A percentile compares a stretch with the other conserved stretches of the same genome.
Evolutionary conservation across 1,140 invertebrate species (phyloP).

Genomic region (Cardiocondyla obscurior): DNA sequence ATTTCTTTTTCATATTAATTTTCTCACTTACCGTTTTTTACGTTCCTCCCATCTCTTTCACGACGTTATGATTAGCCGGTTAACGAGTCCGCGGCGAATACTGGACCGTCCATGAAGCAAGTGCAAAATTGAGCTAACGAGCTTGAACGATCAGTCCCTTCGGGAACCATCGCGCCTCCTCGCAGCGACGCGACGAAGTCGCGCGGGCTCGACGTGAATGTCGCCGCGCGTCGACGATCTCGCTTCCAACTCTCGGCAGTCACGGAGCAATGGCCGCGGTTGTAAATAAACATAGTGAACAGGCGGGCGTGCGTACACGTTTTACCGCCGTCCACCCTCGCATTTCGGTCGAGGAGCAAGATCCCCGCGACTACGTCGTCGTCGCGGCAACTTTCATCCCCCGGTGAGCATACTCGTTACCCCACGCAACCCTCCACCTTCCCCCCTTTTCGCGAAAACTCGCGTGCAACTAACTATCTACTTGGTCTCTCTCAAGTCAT

Average conservation of each 20-base stretch:
- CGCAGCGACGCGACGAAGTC: background rate
- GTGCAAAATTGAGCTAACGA: no score
- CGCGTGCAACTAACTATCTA: conserved; percentile 51
- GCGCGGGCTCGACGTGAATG: background rate
- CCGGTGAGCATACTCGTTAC: conserved; percentile 25
- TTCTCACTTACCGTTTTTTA: conserved; percentile 49
- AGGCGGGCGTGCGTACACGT: conserved; percentile 14
- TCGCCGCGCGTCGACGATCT: background rate
- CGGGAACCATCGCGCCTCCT: background rate
- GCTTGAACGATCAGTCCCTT: no score
- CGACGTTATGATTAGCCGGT: conserved; percentile 51
- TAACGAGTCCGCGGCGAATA: conserved; percentile 68
- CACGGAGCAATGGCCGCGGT: conserved; percentile 1
- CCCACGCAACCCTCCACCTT: background rate
- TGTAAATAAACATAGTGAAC: conserved; percentile 66
- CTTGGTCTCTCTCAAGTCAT: conserved; percentile 71
- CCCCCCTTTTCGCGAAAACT: conserved; percentile 11
- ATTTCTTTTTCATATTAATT: conserved; percentile 59
- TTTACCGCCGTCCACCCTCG: conserved; percentile 46
- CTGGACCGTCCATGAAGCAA: conserved; percentile 79
- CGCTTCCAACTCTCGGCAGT: conserved; percentile 11
- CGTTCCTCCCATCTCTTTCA: conserved; percentile 49
- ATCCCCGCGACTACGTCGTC: conserved; percentile 17
- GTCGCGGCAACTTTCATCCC: conserved; percentile 54
- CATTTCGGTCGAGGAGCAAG: conserved; percentile 55